Percentiles rank a stretch among this genome's conserved stretches.
These are phyloP conservation scores for Irena cyanogastra DNA, from an alignment of 2,113 vertebrate species.

Conservation along the genomic window DNA sequence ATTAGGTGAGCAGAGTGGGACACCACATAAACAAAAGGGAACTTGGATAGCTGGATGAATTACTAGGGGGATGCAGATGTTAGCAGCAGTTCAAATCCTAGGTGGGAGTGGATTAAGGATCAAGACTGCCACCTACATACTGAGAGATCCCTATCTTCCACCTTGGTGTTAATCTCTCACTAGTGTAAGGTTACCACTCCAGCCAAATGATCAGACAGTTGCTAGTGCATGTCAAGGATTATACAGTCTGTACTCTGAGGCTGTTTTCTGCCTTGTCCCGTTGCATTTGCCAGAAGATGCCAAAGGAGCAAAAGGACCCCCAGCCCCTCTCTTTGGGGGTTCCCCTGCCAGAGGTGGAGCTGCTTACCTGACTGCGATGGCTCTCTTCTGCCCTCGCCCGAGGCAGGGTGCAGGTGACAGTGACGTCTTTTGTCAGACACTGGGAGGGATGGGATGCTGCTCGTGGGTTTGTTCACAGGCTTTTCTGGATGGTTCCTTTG, in stretches of 20 bases:
- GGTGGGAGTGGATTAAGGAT: neutral
- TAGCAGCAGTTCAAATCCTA: neutral
- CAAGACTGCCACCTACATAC: neutral
- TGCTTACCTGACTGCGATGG: neutral
- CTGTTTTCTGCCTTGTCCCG: neutral
- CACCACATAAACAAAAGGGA: neutral
- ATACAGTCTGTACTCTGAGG: neutral
- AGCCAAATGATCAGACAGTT: neutral
- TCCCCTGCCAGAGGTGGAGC: neutral
- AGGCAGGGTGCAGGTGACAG: neutral
- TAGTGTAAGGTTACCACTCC: neutral
- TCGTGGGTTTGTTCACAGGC: neutral
- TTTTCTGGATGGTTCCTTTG: neutral
- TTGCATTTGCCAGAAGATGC: neutral
- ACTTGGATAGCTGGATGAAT: neutral
- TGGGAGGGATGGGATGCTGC: neutral
- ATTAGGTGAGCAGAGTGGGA: neutral
- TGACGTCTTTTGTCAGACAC: neutral
- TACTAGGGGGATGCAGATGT: neutral
- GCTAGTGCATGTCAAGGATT: neutral
- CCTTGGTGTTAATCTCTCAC: neutral
- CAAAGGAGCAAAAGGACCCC: neutral
- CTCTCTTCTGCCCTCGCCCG: neutral
- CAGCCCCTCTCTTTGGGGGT: neutral
- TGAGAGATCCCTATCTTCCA: neutral